Evolutionary conservation across 1,140 invertebrate species (phyloP).

Genomic region (Penaeus indicus): DNA sequence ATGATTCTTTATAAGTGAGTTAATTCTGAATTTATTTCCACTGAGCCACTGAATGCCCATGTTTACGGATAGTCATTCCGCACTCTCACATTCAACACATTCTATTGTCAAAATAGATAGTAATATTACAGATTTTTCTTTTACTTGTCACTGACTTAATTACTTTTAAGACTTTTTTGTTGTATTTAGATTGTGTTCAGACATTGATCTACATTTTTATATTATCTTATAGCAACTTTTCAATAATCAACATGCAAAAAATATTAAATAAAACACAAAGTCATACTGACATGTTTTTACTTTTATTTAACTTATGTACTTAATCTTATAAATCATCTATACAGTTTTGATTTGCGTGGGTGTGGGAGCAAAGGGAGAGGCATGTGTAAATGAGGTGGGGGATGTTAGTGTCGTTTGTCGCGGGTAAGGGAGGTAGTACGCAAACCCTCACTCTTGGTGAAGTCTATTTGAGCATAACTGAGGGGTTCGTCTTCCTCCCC

Average conservation of each 20-base stretch:
- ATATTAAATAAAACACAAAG: constrained; percentile 34
- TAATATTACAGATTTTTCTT: too few species aligned
- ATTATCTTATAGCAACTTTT: background rate
- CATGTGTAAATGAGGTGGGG: constrained; percentile 4
- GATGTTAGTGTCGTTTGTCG: constrained; percentile 64
- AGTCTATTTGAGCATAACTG: constrained; percentile 66
- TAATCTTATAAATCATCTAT: constrained; percentile 63
- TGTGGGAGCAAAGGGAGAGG: constrained; percentile 35
- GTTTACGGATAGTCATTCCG: too few species aligned
- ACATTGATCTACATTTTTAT: background rate
- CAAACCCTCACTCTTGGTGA: constrained; percentile 66
- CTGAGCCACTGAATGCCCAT: too few species aligned
- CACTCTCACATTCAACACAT: too few species aligned
- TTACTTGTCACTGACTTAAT: too few species aligned
- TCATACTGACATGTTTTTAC: constrained; percentile 52
- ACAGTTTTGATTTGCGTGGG: constrained; percentile 62
- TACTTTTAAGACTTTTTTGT: too few species aligned
- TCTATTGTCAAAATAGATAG: too few species aligned
- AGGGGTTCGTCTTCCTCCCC: constrained; percentile 57
- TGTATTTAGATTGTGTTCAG: too few species aligned
- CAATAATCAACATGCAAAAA: background rate
- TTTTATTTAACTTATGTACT: constrained; percentile 54
- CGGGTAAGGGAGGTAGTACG: constrained; percentile 60
- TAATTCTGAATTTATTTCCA: too few species aligned
- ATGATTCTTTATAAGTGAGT: too few species aligned